A percentile compares a stretch with the other conserved stretches of the same genome.
Evolutionary conservation across 2,113 vertebrate species (phyloP).

Genomic region (Rallus limicola): DNA sequence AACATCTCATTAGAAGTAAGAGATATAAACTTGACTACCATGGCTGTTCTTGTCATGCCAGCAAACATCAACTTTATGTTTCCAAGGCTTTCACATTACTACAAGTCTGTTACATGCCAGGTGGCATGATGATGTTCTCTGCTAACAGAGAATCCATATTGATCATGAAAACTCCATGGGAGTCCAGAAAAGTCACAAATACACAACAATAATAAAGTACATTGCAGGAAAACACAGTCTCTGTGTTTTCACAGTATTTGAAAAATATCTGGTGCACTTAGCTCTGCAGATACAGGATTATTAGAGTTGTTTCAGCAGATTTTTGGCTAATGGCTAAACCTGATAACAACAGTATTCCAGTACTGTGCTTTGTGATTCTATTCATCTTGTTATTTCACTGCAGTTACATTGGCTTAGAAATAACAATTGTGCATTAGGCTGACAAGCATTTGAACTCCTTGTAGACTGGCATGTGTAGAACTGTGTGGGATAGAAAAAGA

Average conservation of each 20-base stretch:
- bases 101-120: not conserved
- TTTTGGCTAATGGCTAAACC: not conserved
- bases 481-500: not conserved
- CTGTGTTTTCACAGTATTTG: not conserved
- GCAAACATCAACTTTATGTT: not conserved
- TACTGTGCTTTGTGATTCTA: not conserved
- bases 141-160: not conserved
- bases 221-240: not conserved
- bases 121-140: not conserved
- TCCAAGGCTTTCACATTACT: not conserved
- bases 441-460: not conserved
- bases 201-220: not conserved
- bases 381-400: not conserved
- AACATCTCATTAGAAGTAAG: not conserved
- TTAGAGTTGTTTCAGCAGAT: not conserved
- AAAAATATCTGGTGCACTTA: not conserved
- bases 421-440: not conserved
- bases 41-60: not conserved
- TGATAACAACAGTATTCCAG: not conserved
- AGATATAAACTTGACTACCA: not conserved
- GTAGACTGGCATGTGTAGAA: not conserved
- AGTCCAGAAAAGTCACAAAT: not conserved
- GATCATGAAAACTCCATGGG: not conserved
- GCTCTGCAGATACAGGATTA: not conserved
- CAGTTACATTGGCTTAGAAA: not conserved